Conservation (phyloP, 2,888 invertebrate genomes). For the Agriopis leucophaearia region DNA sequence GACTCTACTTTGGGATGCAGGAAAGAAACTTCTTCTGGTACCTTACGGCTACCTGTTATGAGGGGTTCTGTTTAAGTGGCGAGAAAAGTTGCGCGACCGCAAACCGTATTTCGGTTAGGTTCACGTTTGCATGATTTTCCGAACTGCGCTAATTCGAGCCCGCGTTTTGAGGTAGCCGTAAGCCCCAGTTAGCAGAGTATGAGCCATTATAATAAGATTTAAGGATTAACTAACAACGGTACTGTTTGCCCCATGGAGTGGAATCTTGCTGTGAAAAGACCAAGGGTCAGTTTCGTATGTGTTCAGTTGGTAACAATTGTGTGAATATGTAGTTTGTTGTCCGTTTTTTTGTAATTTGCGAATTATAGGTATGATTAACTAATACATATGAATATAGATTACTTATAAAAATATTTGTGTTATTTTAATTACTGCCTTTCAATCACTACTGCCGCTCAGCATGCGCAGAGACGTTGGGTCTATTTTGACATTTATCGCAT, state of each 20-base stretch:
- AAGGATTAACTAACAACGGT: constrained; percentile 1
- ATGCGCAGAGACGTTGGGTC: too few relatives aligned
- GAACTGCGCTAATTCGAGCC: too few relatives aligned
- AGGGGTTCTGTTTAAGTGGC: too few relatives aligned
- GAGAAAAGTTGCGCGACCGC: too few relatives aligned
- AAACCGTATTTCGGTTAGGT: too few relatives aligned
- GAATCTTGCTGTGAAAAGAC: constrained; percentile 21
- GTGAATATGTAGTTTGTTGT: constrained; percentile 69
- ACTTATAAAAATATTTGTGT: constrained; percentile 50
- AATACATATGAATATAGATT: constrained; percentile 67
- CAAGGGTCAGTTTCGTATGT: constrained; percentile 60
- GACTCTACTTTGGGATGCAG: not conserved
- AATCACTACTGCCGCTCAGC: too few relatives aligned
- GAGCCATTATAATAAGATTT: constrained; percentile 1
- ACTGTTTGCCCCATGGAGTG: constrained; percentile 13
- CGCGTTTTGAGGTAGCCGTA: too few relatives aligned
- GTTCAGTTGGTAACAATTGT: constrained; percentile 65
- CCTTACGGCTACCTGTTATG: too few relatives aligned
- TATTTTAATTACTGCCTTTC: not conserved
- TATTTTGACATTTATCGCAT: too few relatives aligned
- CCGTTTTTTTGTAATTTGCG: constrained; percentile 68
- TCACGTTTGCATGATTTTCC: not conserved
- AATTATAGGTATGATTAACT: constrained; percentile 57
- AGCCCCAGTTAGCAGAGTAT: too few relatives aligned
- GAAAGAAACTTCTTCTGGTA: too few relatives aligned